Evolutionary conservation across 2,888 invertebrate species (phyloP), one percentile per base, ranked within the genome.

Genomic region (Chelonus formosanus): DNA sequence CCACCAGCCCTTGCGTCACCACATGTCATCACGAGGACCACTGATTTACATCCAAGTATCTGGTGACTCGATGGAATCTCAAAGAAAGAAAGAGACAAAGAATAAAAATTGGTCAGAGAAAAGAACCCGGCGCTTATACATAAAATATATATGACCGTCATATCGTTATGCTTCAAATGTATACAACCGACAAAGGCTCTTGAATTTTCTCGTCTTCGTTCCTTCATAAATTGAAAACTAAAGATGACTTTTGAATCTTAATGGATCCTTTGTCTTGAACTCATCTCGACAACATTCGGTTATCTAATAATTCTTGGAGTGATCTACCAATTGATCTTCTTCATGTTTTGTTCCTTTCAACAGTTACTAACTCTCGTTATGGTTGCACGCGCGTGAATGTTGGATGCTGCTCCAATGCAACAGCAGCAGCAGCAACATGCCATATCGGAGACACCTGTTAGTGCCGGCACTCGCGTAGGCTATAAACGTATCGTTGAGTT

Each of bases 391-490:
- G 52, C 43, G 31, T 57, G 7, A 57, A 57, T 45, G 45, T 34
- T 57, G 57, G 20, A 43, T 57, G 32, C 8, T 62, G 62, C 53
- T 58, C 44, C 45, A 66, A 70, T 73, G 34, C 31, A 52, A 31
- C 34, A 40, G 40, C 32, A 32, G 52, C 31, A 52, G 52, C 52
- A 75, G 78, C 80, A 82, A 80, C 77, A 79, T 82, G 79, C 82
- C 81, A 80, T 83, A 82, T 83, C 77, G 79, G 80, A 76, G 79
- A 81, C 80, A 82, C 80, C 80, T 81, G 81, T 80, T 81, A 80
- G 78, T 74, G 75, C 75, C 72, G 71, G 75, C 75, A 70, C 77
- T 78, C 80, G 78, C 81, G 80, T 80, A 78, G 75, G 80, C 78
- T 76, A 81, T 81, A 81, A 52, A 52, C 34, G 52, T 34, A 52